phyloP scores from a whole-genome alignment of 2,113 vertebrate species.

The Puma concolor region DNA sequence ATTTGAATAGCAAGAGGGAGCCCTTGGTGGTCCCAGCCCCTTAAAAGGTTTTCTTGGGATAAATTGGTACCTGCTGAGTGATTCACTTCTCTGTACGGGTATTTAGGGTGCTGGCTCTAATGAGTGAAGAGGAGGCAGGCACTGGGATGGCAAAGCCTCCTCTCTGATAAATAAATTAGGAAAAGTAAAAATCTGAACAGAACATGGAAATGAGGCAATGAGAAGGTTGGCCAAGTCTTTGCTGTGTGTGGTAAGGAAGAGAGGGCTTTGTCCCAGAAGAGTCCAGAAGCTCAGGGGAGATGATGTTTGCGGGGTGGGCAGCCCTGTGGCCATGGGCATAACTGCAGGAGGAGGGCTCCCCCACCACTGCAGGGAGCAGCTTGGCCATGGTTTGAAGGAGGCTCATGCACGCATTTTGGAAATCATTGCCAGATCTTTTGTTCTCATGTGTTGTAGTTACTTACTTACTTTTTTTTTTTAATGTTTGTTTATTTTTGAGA shows the following conservation, averaged over 20 bases:
- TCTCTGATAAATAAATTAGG: neutral
- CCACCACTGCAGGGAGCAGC: neutral
- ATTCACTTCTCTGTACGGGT: neutral
- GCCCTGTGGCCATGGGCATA: neutral
- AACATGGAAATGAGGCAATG: neutral
- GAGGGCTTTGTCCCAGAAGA: neutral
- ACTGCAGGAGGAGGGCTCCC: rapidly evolving
- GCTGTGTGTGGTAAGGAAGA: neutral
- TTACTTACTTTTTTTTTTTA: neutral
- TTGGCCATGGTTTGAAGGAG: neutral
- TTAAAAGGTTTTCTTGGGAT: neutral
- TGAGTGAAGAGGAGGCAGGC: neutral
- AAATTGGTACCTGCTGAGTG: neutral
- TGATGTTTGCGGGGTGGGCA: too few relatives aligned
- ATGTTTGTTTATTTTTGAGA: too few relatives aligned
- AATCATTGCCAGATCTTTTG: neutral
- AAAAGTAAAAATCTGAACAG: neutral
- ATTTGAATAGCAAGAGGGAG: neutral
- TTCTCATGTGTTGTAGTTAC: neutral
- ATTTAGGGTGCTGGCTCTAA: neutral
- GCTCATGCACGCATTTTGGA: neutral
- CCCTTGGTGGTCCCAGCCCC: neutral
- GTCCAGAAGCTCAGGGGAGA: neutral
- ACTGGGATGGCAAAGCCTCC: neutral
- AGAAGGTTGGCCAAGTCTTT: neutral